phyloP scores from a whole-genome alignment of 2,113 vertebrate genomes.

The Ranitomeya imitator region DNA sequence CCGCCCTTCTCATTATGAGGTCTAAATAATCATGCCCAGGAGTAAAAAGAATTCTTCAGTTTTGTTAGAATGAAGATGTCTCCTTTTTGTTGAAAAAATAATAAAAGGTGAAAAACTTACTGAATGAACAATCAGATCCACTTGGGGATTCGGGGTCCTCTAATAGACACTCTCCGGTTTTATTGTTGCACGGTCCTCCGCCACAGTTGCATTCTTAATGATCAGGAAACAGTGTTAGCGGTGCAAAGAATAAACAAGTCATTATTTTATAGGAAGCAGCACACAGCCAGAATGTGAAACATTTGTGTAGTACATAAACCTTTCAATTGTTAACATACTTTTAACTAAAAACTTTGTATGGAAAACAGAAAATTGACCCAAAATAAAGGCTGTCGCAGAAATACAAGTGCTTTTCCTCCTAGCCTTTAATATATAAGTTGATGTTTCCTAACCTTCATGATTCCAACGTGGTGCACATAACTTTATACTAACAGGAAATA shows the following conservation, averaged over 20 bases:
- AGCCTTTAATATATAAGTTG: neutral
- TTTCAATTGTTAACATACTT: neutral
- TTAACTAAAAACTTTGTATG: neutral
- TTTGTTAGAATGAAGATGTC: neutral
- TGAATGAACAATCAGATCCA: constrained; percentile 75
- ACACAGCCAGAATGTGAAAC: neutral
- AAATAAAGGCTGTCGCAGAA: neutral
- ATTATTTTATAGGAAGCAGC: neutral
- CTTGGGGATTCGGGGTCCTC: constrained; percentile 73
- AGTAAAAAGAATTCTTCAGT: neutral
- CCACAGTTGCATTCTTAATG: constrained; percentile 85
- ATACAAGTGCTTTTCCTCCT: neutral
- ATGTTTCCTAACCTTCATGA: neutral
- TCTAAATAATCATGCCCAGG: neutral
- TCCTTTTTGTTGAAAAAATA: neutral
- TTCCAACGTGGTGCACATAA: neutral
- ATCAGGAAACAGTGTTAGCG: constrained; percentile 50
- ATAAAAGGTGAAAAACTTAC: constrained; percentile 67
- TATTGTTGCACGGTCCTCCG: constrained; percentile 85
- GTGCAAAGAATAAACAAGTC: neutral
- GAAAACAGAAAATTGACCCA: neutral
- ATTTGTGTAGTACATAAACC: neutral
- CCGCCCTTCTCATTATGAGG: neutral
- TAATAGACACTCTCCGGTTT: constrained; percentile 86
- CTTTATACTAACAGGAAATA: neutral